These are phyloP conservation scores for Parnassius glacialis DNA, from an alignment of 2,888 invertebrate species.

Conservation along the genomic window DNA sequence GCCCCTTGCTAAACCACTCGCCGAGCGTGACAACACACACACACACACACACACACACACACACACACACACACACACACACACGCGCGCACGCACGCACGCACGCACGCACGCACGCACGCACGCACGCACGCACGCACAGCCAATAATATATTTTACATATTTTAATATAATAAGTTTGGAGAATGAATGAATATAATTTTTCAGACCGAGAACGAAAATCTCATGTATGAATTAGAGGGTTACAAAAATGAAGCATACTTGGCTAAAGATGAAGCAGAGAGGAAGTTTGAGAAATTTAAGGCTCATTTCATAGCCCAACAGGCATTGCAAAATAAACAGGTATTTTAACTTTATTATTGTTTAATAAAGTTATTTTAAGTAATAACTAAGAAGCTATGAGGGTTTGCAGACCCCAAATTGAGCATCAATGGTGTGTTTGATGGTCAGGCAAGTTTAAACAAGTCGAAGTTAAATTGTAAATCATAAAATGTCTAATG, in stretches of 20 bases:
- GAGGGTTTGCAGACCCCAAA: no score
- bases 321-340: conserved; percentile 57
- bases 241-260: conserved; percentile 96
- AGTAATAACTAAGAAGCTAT: not conserved
- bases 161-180: no score
- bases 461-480: not conserved
- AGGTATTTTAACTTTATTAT: conserved; percentile 32
- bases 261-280: conserved; percentile 89
- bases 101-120: no score
- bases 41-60: no score
- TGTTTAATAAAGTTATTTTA: not conserved
- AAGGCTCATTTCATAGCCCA: conserved; percentile 89
- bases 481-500: not conserved
- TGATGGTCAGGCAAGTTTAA: not conserved
- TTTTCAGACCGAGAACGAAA: conserved; percentile 90
- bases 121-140: no score
- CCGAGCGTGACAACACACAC: no score
- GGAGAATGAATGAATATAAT: not conserved
- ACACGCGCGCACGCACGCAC: no score
- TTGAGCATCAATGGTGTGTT: no score
- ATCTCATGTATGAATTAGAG: conserved; percentile 91
- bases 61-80: no score
- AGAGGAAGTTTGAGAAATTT: conserved; percentile 86
- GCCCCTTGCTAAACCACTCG: no score
- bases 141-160: no score